Evolutionary conservation across 2,888 invertebrate species (phyloP).

Genomic region (Salpingus planirostris): DNA sequence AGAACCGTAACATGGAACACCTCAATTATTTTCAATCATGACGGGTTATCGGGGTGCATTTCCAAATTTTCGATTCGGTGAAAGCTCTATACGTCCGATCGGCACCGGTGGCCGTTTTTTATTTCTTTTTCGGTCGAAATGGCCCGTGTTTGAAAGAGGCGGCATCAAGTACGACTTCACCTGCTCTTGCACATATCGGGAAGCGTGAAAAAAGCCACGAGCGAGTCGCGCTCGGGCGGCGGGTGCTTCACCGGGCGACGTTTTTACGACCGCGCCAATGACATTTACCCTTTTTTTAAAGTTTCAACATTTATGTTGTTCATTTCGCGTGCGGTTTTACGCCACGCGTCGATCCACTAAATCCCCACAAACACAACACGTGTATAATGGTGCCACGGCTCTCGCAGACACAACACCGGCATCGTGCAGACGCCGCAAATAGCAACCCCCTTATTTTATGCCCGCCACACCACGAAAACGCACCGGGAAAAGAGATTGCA

Average conservation of each 20-base stretch:
- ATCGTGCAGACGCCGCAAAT: background rate
- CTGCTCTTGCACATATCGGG: slow-evolving; percentile 24
- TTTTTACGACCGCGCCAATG: slow-evolving; percentile 21
- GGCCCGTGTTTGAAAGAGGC: no score
- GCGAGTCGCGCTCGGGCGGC: no score
- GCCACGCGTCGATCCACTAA: slow-evolving; percentile 23
- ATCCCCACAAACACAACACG: slow-evolving; percentile 20
- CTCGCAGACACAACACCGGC: slow-evolving; percentile 24
- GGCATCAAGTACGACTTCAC: slow-evolving; percentile 17
- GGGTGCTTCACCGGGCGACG: no score
- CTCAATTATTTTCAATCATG: no score
- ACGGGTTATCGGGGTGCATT: no score
- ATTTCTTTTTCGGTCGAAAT: no score
- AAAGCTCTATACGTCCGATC: no score
- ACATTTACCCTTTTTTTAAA: slow-evolving; percentile 11
- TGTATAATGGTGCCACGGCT: slow-evolving; percentile 17
- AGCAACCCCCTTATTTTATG: background rate
- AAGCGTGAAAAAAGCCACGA: slow-evolving; percentile 21
- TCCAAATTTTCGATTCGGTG: no score
- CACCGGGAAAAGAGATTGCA: no score
- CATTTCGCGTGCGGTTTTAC: slow-evolving; percentile 20
- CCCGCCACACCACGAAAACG: no score
- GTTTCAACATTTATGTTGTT: slow-evolving; percentile 13
- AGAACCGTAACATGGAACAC: no score
- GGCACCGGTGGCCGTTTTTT: no score